Conservation (phyloP, 2,113 vertebrate species). For the Sander lucioperca region DNA sequence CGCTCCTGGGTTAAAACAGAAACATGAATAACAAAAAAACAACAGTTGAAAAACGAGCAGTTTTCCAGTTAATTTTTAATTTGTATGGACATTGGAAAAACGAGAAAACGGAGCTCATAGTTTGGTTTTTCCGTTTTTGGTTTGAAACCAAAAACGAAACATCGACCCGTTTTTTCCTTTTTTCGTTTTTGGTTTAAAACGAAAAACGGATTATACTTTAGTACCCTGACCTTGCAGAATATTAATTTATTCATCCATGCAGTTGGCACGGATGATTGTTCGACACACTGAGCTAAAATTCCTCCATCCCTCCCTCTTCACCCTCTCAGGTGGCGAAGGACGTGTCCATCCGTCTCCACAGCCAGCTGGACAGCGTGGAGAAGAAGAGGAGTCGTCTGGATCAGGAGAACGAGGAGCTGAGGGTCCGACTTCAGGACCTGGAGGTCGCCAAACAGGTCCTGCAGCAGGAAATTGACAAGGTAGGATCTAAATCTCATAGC, state of each 20-base stretch:
- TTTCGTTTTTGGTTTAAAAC: too few species aligned
- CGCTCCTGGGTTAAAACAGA: too few species aligned
- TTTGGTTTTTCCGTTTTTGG: too few species aligned
- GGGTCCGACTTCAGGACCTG: conserved; percentile 91
- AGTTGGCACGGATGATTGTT: background rate
- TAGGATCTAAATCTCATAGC: conserved; percentile 63
- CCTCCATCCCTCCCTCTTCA: background rate
- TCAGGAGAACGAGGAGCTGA: conserved; percentile 95
- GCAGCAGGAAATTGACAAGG: conserved; percentile 96
- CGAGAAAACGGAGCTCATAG: too few species aligned
- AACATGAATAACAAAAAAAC: too few species aligned
- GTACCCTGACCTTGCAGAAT: too few species aligned
- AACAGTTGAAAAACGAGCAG: too few species aligned
- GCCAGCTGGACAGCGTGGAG: conserved; percentile 93
- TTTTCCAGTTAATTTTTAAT: too few species aligned
- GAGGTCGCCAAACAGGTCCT: conserved; percentile 98
- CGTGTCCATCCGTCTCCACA: conserved; percentile 95
- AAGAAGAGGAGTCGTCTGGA: conserved; percentile 94
- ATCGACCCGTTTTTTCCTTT: too few species aligned
- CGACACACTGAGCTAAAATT: background rate
- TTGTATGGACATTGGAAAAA: too few species aligned
- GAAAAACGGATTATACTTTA: too few species aligned
- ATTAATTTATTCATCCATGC: background rate
- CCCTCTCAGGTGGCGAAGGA: conserved; percentile 94
- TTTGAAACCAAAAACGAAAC: too few species aligned